phyloP scores from a whole-genome alignment of 2,888 invertebrate species.

The Sminthurides aquaticus region DNA sequence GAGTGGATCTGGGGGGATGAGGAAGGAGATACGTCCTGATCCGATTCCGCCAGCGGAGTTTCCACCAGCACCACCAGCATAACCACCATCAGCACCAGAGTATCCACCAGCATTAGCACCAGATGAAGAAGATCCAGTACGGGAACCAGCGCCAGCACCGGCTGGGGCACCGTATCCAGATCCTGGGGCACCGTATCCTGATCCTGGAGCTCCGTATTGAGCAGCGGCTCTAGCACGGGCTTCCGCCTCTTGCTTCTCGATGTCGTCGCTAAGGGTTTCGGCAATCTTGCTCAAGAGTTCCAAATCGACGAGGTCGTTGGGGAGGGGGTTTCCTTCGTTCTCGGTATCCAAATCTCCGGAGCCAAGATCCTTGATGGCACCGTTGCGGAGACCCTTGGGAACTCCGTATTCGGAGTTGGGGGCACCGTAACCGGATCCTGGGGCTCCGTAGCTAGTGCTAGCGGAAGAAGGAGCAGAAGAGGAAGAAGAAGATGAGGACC shows the following conservation, averaged over 20 bases:
- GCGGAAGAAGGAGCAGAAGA: constrained; percentile 8
- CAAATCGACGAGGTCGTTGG: constrained; percentile 3
- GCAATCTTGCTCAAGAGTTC: constrained; percentile 8
- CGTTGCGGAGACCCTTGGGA: constrained; percentile 4
- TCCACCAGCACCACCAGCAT: constrained; percentile 9
- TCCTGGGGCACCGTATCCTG: constrained; percentile 12
- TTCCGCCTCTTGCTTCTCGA: neutral
- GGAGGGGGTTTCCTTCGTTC: constrained; percentile 3
- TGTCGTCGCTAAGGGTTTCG: constrained; percentile 1
- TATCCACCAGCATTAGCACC: neutral
- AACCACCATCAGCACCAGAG: constrained; percentile 2
- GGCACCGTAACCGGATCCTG: constrained; percentile 7
- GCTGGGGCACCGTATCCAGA: constrained; percentile 4
- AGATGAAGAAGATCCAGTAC: neutral
- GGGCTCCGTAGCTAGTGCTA: neutral
- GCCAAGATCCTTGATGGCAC: neutral
- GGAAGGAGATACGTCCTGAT: neutral
- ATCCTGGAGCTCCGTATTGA: constrained; percentile 10
- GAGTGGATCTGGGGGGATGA: constrained; percentile 9
- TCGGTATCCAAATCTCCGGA: neutral
- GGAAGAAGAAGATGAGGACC: neutral
- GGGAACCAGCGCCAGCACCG: neutral
- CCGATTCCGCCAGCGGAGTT: constrained; percentile 8
- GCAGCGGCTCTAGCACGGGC: constrained; percentile 3
- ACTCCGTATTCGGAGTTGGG: constrained; percentile 11